Evolutionary conservation across 2,797 vertebrate species (phyloP).

Genomic region (Sebastes aleutianus): DNA sequence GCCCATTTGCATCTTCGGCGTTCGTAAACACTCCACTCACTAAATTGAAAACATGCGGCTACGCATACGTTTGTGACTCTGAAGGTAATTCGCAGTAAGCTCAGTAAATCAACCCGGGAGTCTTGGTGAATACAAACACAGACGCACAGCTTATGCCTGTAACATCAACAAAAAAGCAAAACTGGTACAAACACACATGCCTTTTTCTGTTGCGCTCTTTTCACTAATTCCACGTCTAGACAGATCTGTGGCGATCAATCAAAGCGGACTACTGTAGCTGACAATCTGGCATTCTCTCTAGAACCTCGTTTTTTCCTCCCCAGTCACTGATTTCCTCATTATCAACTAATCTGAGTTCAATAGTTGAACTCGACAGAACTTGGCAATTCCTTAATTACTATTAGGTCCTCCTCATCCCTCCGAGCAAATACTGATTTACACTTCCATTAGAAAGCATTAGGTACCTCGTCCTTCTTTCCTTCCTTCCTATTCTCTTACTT

Average conservation of each 20-base stretch:
- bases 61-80: slow-evolving; percentile 19
- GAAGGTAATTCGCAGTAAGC: slow-evolving; percentile 29
- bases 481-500: slow-evolving; percentile 1
- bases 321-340: slow-evolving; percentile 48
- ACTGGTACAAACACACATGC: not conserved
- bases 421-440: slow-evolving; percentile 60
- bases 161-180: not conserved
- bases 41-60: slow-evolving; percentile 8
- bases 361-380: slow-evolving; percentile 55
- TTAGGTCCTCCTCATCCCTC: slow-evolving; percentile 47
- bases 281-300: not conserved
- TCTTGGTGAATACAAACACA: slow-evolving; percentile 11
- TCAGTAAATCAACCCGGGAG: slow-evolving; percentile 27
- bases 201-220: not conserved
- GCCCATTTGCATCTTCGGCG: slow-evolving; percentile 11
- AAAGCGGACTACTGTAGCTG: not conserved
- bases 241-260: not conserved
- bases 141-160: not conserved
- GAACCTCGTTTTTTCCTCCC: not conserved
- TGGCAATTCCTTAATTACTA: slow-evolving; percentile 64
- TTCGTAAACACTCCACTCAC: slow-evolving; percentile 9
- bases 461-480: slow-evolving; percentile 30
- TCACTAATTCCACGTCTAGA: not conserved
- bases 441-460: slow-evolving; percentile 52
- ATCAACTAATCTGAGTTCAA: slow-evolving; percentile 62